Evolutionary conservation across 2,797 vertebrate genomes (phyloP).

Genomic region (Semaprochilodus insignis): DNA sequence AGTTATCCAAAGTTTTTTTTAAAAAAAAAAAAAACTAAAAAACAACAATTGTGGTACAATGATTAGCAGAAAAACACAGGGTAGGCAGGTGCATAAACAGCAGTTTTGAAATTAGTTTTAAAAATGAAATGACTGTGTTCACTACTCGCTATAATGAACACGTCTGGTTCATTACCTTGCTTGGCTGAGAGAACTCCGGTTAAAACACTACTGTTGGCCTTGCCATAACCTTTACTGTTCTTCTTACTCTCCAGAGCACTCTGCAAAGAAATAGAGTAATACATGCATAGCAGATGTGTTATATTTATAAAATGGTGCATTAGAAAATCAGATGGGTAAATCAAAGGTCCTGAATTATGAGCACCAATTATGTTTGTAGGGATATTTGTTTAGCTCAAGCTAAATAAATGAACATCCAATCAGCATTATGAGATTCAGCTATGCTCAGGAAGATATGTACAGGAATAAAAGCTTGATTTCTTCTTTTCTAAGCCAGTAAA

Average conservation of each 20-base stretch:
- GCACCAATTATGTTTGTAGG: neutral
- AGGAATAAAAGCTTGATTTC: neutral
- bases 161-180: conserved; percentile 83
- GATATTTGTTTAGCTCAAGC: neutral
- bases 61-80: too few species aligned
- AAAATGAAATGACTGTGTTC: neutral
- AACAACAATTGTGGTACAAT: too few species aligned
- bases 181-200: conserved; percentile 97
- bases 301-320: neutral
- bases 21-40: too few species aligned
- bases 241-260: conserved; percentile 93
- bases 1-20: too few species aligned
- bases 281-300: neutral
- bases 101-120: too few species aligned
- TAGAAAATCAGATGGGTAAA: neutral
- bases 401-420: neutral
- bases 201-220: conserved; percentile 89
- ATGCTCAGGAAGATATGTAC: too few species aligned
- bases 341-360: neutral
- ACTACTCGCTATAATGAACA: neutral
- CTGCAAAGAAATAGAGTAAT: conserved; percentile 67
- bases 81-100: too few species aligned
- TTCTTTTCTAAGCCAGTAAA: neutral
- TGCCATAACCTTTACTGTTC: conserved; percentile 85
- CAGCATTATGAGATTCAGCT: neutral